Evolutionary conservation across 2,797 vertebrate genomes (phyloP), one percentile per base, ranked within the genome.

Genomic region (Gambelia wislizenii): DNA sequence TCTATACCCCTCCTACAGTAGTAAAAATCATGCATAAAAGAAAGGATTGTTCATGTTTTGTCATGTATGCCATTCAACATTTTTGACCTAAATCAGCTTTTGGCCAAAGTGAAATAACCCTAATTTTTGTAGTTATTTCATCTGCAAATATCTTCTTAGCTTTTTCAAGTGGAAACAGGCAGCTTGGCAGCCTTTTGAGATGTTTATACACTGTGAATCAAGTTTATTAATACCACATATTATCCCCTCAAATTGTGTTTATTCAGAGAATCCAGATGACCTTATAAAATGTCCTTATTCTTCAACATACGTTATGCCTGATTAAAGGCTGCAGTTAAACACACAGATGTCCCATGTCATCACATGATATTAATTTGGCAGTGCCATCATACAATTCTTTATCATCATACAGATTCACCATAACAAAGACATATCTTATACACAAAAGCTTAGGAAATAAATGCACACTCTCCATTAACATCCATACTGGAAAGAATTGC

Each of bases 381-480:
- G 1, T 79, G 6, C 13, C 9, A n/a, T 78, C 14, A 27, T 69
- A 33, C 10, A 59, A 33, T 67, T 39, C 36, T 84, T 44, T 86
- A n/a, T 47, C 78, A 25, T 69, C 86, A 39, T n/a, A 0, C 88
- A 59, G 72, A 78, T 44, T 72, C 83, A 7, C 6, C 82, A 91
- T 77, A 20, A 18, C 64, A 89, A 87, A 85, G 9, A 1, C 18
- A 91, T 89, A 86, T 49, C 18, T 75, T 78, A 52, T 70, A 80
- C 20, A 70, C 78, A 70, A 25, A 90, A 82, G 44, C 42, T 75
- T 84, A 76, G 2, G 0, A 74, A 78, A 91, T 93, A 74, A 78
- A 91, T 93, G 89, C 54, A 89, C 30, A 70, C 12, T n/a, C 42
- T 30, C 36, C 76, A 85, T n/a, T 42, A 86, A 72, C 86, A 54